A percentile compares a stretch with the other conserved stretches of the same genome.
phyloP scores from a whole-genome alignment of 2,797 vertebrate species.

The Hemitrygon akajei region DNA sequence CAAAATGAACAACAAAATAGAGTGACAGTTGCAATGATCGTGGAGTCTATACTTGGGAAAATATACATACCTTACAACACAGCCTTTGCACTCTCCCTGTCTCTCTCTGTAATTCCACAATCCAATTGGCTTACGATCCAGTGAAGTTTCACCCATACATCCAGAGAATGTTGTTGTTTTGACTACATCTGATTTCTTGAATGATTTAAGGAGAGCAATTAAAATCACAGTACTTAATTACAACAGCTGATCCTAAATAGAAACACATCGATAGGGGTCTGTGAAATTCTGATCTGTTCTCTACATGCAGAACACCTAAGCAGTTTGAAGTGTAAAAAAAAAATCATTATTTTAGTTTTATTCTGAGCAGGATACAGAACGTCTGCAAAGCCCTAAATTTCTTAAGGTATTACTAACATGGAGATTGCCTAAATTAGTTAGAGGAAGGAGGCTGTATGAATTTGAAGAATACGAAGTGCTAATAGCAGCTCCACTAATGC shows the following conservation, averaged over 20 bases:
- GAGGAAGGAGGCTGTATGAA: not conserved
- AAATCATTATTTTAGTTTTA: not conserved
- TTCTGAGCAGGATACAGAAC: not conserved
- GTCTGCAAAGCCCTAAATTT: not conserved
- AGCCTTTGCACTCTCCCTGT: slow-evolving; percentile 89
- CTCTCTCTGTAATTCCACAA: slow-evolving; percentile 93
- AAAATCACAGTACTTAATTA: slow-evolving; percentile 5
- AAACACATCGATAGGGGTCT: not conserved
- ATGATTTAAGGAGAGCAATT: not conserved
- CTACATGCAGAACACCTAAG: not conserved
- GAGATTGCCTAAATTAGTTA: not conserved
- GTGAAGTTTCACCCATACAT: slow-evolving; percentile 90
- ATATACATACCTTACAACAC: slow-evolving; percentile 73
- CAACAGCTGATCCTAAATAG: not conserved
- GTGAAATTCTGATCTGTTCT: not conserved
- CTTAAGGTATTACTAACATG: not conserved
- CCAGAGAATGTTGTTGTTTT: slow-evolving; percentile 80
- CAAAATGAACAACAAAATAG: not conserved
- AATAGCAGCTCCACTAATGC: not conserved
- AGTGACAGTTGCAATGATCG: not conserved
- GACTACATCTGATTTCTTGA: slow-evolving; percentile 85
- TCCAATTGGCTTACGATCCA: slow-evolving; percentile 88
- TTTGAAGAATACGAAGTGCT: not conserved
- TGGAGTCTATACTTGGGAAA: not conserved
- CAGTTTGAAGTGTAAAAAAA: not conserved